Evolutionary conservation across 1,140 invertebrate species (phyloP).

Genomic region (Cotesia glomerata): DNA sequence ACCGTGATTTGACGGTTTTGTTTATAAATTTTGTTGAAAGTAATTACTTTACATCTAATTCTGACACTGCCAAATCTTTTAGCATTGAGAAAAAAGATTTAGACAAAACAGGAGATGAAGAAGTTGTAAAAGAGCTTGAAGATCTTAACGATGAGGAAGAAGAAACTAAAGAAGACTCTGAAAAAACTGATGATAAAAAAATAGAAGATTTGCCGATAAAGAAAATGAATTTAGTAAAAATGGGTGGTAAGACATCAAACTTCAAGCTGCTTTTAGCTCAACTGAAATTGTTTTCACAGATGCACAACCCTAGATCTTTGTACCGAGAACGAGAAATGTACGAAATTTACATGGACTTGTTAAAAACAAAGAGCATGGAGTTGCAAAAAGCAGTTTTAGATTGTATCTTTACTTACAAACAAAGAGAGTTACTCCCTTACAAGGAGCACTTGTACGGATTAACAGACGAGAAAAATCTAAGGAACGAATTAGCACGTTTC

Average conservation of each 20-base stretch:
- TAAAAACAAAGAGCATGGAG: conserved; percentile 77
- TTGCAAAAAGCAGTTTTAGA: conserved; percentile 86
- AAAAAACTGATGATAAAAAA: conserved; percentile 38
- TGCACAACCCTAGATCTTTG: conserved; percentile 81
- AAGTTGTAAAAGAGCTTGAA: conserved; percentile 31
- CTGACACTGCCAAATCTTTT: conserved; percentile 59
- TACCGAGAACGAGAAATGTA: conserved; percentile 77
- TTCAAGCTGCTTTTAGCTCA: conserved; percentile 75
- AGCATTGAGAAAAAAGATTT: conserved; percentile 57
- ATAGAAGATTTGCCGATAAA: background rate
- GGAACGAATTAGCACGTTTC: conserved; percentile 81
- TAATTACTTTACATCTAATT: conserved; percentile 61
- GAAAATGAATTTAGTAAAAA: conserved; percentile 34
- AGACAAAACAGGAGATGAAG: conserved; percentile 6
- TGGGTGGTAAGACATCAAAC: conserved; percentile 59
- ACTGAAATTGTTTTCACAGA: conserved; percentile 78
- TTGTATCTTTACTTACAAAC: conserved; percentile 85
- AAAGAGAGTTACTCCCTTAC: conserved; percentile 78
- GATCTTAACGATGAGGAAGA: conserved; percentile 38
- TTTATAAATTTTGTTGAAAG: conserved; percentile 81
- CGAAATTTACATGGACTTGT: conserved; percentile 77
- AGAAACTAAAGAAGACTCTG: conserved; percentile 37
- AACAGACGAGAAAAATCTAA: conserved; percentile 87
- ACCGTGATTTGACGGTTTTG: conserved; percentile 76
- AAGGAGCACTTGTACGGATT: conserved; percentile 77